phyloP scores from a whole-genome alignment of 2,888 invertebrate species.

The Pyrochroa serraticornis region DNA sequence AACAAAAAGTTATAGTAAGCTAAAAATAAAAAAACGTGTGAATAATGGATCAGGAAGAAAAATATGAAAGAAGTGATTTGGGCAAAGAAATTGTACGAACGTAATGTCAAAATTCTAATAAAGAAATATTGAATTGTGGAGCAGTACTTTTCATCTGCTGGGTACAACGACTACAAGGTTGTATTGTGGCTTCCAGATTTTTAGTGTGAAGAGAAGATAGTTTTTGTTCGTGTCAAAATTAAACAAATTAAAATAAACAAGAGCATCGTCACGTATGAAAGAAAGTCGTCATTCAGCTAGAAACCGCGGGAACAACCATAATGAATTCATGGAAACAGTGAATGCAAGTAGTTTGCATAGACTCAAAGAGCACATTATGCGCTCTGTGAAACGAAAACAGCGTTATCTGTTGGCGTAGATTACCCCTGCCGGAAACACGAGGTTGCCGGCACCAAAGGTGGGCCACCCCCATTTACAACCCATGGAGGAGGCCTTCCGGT shows the following conservation, averaged over 20 bases:
- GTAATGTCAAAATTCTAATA: too few relatives aligned
- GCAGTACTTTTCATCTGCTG: too few relatives aligned
- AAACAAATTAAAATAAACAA: conserved; percentile 29
- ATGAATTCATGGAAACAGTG: conserved; percentile 36
- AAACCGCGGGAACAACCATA: conserved; percentile 29
- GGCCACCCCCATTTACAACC: conserved; percentile 25
- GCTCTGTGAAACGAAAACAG: conserved; percentile 42
- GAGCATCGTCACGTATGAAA: conserved; percentile 12
- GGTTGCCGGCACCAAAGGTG: conserved; percentile 17
- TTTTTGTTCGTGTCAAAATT: conserved; percentile 2
- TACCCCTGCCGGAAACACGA: conserved; percentile 22
- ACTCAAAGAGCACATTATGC: conserved; percentile 41
- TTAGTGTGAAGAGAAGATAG: conserved; percentile 1
- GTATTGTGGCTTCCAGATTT: conserved; percentile 9
- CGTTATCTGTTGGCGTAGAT: conserved; percentile 35
- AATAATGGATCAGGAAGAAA: too few relatives aligned
- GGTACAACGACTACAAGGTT: background rate
- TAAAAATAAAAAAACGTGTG: too few relatives aligned
- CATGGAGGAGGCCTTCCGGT: conserved; percentile 33
- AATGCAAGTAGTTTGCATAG: conserved; percentile 40
- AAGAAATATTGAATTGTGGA: too few relatives aligned
- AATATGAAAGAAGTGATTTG: too few relatives aligned
- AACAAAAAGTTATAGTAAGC: too few relatives aligned
- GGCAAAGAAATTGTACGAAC: too few relatives aligned
- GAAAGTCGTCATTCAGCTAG: conserved; percentile 24